Evolutionary conservation across 2,888 invertebrate species (phyloP), one percentile per base, ranked within the genome.

Genomic region (Amiota mariae): DNA sequence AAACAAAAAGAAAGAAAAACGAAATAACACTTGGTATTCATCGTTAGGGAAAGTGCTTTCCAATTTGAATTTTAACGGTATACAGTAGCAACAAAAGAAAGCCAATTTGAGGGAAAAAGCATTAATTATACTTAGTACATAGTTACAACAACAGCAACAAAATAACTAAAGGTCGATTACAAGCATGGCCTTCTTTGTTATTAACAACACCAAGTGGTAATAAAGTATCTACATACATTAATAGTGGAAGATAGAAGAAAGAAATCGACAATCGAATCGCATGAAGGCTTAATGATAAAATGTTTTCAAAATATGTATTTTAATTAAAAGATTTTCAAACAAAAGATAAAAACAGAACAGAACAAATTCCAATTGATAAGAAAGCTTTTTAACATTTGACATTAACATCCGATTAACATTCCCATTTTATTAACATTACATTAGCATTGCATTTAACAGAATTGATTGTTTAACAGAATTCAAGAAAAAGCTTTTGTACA

Each of bases 31-130:
- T 36, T 36, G 2, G 36, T 36, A 36, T 36, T 36, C 36, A 36
- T 36, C 36, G 6, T 36, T 36, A 36, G 36, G 36, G 86, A 86
- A 83, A 86, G 86, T 82, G 76, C 73, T 73, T 70, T 70, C 66
- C 72, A 49, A 59, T 59, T 59, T 59, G 20, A 72, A 59, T 47
- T 36, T 74, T 47, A 54, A 72, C 48, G 59, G 49, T 15, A 12
- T 67, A 72, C 68, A 13, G 72, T 59, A 72, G 72, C 67, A n/a
- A 57, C 8, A 46, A 15, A 66, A 66, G 18, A 36, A 49, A 49
- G 49, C 15, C 70, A 13, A 71, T 54, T 36, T 4, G 36, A 36
- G 36, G 36, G 36, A 36, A 36, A 36, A 36, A 46, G 61, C 73
- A 71, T 59, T 59, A 59, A 20, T 59, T 59, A 59, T 12, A 20